Conservation (phyloP, 1,140 invertebrate genomes). For the Drosophila obscura region DNA sequence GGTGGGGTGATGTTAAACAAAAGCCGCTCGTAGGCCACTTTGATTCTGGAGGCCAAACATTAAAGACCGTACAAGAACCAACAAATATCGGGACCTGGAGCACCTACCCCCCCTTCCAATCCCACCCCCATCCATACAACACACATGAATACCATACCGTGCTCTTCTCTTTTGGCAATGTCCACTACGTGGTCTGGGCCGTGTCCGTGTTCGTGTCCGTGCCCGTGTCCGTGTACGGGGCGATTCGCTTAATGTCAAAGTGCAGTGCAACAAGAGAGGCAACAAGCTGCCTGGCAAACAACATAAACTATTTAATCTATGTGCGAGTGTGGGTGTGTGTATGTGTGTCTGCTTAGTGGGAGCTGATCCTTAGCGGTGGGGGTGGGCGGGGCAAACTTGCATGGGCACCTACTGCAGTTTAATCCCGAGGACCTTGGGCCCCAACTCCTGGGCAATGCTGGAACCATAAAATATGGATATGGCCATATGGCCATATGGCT, state of each 20-base stretch:
- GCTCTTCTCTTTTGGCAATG: constrained; percentile 15
- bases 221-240: constrained; percentile 32
- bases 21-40: too few relatives aligned
- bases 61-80: constrained; percentile 25
- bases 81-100: constrained; percentile 56
- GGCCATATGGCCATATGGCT: constrained; percentile 8
- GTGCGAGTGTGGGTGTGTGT: constrained; percentile 19
- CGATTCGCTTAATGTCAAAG: constrained; percentile 63
- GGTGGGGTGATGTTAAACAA: too few relatives aligned
- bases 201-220: constrained; percentile 31
- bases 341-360: background rate
- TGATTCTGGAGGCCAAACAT: too few relatives aligned
- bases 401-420: constrained; percentile 2
- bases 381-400: background rate
- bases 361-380: too few relatives aligned
- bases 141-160: constrained; percentile 47
- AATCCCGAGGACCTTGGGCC: constrained; percentile 30
- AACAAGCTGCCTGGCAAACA: constrained; percentile 53
- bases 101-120: background rate
- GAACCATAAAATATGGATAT: constrained; percentile 65
- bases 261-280: constrained; percentile 27
- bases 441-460: constrained; percentile 46
- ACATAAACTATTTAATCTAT: constrained; percentile 66
- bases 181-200: constrained; percentile 15
- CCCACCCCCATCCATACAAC: constrained; percentile 9